phyloP scores from a whole-genome alignment of 2,888 invertebrate genomes.

The Spodoptera littoralis region DNA sequence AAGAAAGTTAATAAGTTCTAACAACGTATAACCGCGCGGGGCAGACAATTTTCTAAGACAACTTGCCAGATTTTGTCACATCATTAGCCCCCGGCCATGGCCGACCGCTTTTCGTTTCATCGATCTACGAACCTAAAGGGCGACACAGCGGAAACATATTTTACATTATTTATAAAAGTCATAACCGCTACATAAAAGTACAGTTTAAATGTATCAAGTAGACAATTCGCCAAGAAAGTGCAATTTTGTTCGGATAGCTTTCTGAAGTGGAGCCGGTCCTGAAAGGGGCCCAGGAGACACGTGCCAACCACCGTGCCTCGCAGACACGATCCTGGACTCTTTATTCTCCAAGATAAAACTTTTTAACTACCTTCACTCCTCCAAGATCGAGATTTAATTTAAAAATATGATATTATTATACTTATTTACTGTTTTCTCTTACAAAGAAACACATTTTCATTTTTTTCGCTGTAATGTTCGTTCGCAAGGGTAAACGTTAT shows the following conservation, averaged over 20 bases:
- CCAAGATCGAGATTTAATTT: slow-evolving; percentile 44
- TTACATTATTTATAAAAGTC: slow-evolving; percentile 37
- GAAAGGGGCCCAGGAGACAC: slow-evolving; percentile 51
- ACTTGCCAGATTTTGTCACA: slow-evolving; percentile 41
- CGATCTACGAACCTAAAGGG: slow-evolving; percentile 12
- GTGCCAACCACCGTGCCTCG: slow-evolving; percentile 19
- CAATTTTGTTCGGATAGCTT: slow-evolving; percentile 57
- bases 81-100: slow-evolving; percentile 38
- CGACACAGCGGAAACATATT: slow-evolving; percentile 12
- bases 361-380: slow-evolving; percentile 52
- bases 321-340: slow-evolving; percentile 43
- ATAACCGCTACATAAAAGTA: slow-evolving; percentile 38
- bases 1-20: slow-evolving; percentile 50
- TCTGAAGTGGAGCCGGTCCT: slow-evolving; percentile 35
- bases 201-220: slow-evolving; percentile 50
- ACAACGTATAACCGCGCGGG: slow-evolving; percentile 19
- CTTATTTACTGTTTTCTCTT: slow-evolving; percentile 42
- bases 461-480: slow-evolving; percentile 23
- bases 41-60: slow-evolving; percentile 38
- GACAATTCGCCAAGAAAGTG: slow-evolving; percentile 44
- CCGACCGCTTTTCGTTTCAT: slow-evolving; percentile 25
- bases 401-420: slow-evolving; percentile 47
- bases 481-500: slow-evolving; percentile 16
- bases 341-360: slow-evolving; percentile 57
- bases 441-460: slow-evolving; percentile 28